Evolutionary conservation across 2,113 vertebrate genomes (phyloP).

Genomic region (Merops nubicus): DNA sequence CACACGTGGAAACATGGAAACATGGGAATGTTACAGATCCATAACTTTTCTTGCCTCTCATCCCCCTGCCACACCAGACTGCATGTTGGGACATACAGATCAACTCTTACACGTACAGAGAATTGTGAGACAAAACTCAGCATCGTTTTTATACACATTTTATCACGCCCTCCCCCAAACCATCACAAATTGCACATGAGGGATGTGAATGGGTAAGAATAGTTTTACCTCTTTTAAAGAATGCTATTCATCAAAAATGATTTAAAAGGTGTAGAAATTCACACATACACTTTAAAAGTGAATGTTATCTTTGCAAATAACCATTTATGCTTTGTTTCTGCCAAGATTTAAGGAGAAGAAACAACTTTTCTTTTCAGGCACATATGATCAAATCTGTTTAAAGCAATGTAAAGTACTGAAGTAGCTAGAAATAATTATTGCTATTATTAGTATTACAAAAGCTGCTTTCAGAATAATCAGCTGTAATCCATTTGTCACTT

Average conservation of each 20-base stretch:
- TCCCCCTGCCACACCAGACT: not conserved
- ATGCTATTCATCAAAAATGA: not conserved
- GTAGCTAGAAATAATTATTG: not conserved
- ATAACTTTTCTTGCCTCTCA: not conserved
- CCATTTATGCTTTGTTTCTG: not conserved
- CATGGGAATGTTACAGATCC: not conserved
- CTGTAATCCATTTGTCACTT: not conserved
- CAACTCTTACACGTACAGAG: rapidly evolving
- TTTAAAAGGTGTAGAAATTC: not conserved
- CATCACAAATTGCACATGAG: rapidly evolving
- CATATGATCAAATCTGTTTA: not conserved
- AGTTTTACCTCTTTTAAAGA: not conserved
- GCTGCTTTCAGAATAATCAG: not conserved
- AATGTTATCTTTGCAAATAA: not conserved
- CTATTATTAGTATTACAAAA: not conserved
- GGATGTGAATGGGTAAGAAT: not conserved
- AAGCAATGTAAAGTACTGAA: not conserved
- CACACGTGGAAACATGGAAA: not conserved
- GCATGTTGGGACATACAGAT: not conserved
- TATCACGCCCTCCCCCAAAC: not conserved
- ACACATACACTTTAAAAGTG: not conserved
- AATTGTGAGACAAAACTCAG: not conserved
- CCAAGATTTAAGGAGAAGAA: not conserved
- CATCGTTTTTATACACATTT: not conserved
- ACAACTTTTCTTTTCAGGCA: not conserved